Evolutionary conservation across 35 echinoderm and acorn worm species (phyloP).

Genomic region (Heliocidaris erythrogramma): DNA sequence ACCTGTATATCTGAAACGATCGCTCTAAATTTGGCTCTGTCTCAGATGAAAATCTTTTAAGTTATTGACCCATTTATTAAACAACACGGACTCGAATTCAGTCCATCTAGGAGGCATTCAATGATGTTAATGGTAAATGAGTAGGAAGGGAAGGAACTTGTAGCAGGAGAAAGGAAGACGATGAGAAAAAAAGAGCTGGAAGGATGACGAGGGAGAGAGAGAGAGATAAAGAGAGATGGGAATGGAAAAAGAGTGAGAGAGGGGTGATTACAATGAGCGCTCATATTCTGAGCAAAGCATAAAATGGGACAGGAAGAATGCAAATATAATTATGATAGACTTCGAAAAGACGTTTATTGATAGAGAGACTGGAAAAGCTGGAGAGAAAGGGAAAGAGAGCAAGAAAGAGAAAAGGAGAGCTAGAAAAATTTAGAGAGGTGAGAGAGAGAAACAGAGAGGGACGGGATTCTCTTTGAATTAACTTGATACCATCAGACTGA

Average conservation of each 20-base stretch:
- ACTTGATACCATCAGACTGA: neutral
- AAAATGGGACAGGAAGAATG: neutral
- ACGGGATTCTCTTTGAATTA: neutral
- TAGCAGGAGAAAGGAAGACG: neutral
- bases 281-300: neutral
- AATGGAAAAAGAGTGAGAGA: neutral
- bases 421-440: no score
- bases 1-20: constrained; percentile 4
- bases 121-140: neutral
- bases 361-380: neutral
- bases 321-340: neutral
- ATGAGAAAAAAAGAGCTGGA: neutral
- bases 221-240: neutral
- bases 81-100: neutral
- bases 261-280: neutral
- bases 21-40: neutral
- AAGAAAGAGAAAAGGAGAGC: neutral
- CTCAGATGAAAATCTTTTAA: neutral
- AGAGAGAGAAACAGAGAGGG: no score
- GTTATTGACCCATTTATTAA: constrained; percentile 12
- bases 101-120: neutral
- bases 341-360: neutral
- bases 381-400: neutral
- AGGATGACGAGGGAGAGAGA: neutral
- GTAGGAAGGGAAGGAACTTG: neutral